Base-by-base conservation (phyloP, 2,113 vertebrate species). In the Psephotus haematonotus region DNA sequence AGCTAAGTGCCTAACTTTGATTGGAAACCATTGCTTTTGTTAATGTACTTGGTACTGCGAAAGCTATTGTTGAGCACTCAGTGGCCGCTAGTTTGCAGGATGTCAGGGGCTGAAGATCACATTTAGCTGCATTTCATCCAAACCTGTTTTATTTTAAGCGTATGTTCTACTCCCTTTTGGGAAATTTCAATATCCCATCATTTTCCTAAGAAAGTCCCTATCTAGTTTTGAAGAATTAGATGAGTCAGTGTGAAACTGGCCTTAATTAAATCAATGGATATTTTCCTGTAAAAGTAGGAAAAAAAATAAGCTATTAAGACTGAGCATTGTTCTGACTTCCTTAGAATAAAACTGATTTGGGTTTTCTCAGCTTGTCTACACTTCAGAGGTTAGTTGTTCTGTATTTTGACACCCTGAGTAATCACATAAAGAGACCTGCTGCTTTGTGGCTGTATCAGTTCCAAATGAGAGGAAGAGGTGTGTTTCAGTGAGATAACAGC, bases 241-340 rank as follows among this genome's bases (percentile, higher is more conserved):
- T 92, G 33, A 82, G 79, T 88, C 62, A 77, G 11, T 43, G 22
- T 77, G 60, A 80, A 82, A 91, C 28, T n/a, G 25, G 3, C 63
- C 44, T 75, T 93, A 81, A 90, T 95, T 86, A 80, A 91, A 90
- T 63, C 50, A 74, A 17, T 76, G 23, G 22, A 44, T 57, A 18
- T 75, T 82, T 96, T 97, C 82, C 82, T 87, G 90, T 71, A 68
- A 81, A 90, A 88, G 37, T 1, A 3, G 46, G 49, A 20, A n/a
- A 84, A 79, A 50, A 50, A 43, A 17, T 83, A 67, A 88, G 49
- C 69, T 70, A 23, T 82, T 65, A 76, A 71, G 77, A 35, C 7
- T 44, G 33, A 81, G 37, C 41, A 47, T 37, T 96, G 86, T 92
- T 96, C 91, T 94, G 81, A 41, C 53, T 96, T 86, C 46, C 52